Evolutionary conservation across 2,888 invertebrate genomes (phyloP), one percentile per base, ranked within the genome.

Genomic region (Priapulus caudatus): DNA sequence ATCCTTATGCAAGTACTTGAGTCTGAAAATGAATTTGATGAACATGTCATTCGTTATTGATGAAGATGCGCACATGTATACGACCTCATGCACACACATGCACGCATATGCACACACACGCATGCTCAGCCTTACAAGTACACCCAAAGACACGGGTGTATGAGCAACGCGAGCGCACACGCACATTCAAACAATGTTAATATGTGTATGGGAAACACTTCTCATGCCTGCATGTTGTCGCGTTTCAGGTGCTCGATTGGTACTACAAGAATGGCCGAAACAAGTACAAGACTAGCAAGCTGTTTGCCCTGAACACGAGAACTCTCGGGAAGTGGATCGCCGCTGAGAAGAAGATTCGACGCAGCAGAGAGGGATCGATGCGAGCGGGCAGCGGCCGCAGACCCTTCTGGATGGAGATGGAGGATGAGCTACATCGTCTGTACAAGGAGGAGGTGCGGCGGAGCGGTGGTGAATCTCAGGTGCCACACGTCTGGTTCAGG

Each of bases 321-420:
- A 33, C 33, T 10, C 33, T 33, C n/a, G 33, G 33, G 10, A 33
- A 33, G 33, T 33, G 33, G 33, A 33, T 33, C n/a, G 33, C 33
- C n/a, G 33, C 33, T n/a, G 33, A 33, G 33, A n/a, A 33, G n/a
- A 33, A 33, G 33, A 33, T 33, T 33, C 33, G 33, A 10, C 33
- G n/a, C 10, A 33, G 33, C n/a, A 10, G 33, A 10, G 10, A 33
- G n/a, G 33, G 33, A 10, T 33, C 33, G 10, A 33, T 33, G 33
- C 10, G n/a, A 33, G 10, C 33, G 10, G 33, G 33, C 10, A 33
- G 33, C n/a, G 33, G 33, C n/a, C 10, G n/a, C n/a, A 33, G 10
- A 10, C 10, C 33, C 10, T n/a, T n/a, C n/a, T n/a, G n/a, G 10
- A n/a, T 10, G 10, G 33, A 33, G n/a, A n/a, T n/a, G 10, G 33